Evolutionary conservation across 2,797 vertebrate species (phyloP).

Genomic region (Eulemur coronatus): DNA sequence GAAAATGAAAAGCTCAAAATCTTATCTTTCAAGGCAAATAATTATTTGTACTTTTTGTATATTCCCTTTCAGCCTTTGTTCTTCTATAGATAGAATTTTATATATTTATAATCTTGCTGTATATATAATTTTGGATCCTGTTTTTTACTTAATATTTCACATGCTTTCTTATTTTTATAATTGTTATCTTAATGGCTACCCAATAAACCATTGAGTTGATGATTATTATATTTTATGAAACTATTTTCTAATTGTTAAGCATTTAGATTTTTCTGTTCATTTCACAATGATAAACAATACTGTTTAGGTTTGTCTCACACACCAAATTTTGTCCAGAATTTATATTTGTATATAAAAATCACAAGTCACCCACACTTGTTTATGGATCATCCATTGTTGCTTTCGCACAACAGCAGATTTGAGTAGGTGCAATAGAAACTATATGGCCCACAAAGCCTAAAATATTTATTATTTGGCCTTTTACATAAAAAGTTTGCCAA

Average conservation of each 20-base stretch:
- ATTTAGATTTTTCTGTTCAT: background rate
- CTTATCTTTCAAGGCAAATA: background rate
- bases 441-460: background rate
- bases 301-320: background rate
- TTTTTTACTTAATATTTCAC: background rate
- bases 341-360: slow-evolving; percentile 35
- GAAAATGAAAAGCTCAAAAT: background rate
- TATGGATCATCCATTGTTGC: background rate
- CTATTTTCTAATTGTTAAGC: background rate
- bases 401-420: background rate
- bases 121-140: background rate
- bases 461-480: slow-evolving; percentile 9
- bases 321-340: background rate
- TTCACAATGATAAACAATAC: slow-evolving; percentile 20
- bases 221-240: background rate
- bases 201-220: background rate
- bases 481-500: slow-evolving; percentile 19
- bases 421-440: background rate
- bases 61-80: background rate
- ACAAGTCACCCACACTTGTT: background rate
- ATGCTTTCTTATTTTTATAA: background rate
- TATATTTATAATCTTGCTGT: background rate
- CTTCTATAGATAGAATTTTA: background rate
- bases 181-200: background rate
- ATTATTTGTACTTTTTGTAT: background rate